Evolutionary conservation across 1,140 invertebrate genomes (phyloP).

Genomic region (Euura lappo): DNA sequence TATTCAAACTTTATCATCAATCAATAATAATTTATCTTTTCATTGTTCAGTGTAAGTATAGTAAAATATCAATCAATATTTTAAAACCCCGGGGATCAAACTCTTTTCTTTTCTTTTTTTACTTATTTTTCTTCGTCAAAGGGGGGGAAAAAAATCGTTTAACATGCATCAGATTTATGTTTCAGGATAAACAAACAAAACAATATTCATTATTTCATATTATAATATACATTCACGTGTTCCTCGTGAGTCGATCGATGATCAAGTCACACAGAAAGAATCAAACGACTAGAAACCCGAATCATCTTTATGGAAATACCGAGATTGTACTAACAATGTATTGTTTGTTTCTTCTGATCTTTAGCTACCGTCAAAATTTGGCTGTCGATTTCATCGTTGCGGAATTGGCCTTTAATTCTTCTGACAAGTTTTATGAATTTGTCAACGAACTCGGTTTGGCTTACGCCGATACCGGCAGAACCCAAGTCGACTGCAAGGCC

Average conservation of each 20-base stretch:
- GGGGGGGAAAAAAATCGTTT: constrained; percentile 13
- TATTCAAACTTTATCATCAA: constrained; percentile 48
- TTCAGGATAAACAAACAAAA: constrained; percentile 46
- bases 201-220: no score
- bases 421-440: constrained; percentile 85
- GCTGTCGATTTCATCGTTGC: constrained; percentile 83
- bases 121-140: constrained; percentile 4
- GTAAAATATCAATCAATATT: background rate
- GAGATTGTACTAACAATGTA: no score
- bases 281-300: no score
- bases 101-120: constrained; percentile 26
- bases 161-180: constrained; percentile 49
- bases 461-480: constrained; percentile 73
- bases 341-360: constrained; percentile 62
- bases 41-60: background rate
- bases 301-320: background rate
- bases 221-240: no score
- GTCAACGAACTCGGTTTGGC: constrained; percentile 80
- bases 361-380: constrained; percentile 92
- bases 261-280: no score
- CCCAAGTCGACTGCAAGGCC: constrained; percentile 86
- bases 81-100: constrained; percentile 17
- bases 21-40: constrained; percentile 6
- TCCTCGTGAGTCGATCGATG: no score
- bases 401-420: constrained; percentile 85